Percentiles rank a stretch among this genome's conserved stretches.
These are phyloP conservation scores for Drepana arcuata DNA, from an alignment of 1,140 invertebrate genomes.

Conservation along the genomic window DNA sequence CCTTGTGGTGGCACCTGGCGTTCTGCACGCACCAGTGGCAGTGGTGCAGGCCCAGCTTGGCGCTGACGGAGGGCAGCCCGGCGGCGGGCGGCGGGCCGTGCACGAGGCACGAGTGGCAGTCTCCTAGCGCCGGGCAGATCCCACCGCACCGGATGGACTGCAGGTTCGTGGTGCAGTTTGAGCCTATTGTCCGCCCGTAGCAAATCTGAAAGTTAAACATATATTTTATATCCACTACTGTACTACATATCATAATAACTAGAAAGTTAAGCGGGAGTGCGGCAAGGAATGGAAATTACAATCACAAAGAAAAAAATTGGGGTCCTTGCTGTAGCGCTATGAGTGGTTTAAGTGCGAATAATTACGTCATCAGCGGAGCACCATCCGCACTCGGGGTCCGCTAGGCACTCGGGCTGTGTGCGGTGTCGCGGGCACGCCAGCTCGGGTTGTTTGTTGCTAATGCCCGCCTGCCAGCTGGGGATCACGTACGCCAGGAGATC, in stretches of 20 bases:
- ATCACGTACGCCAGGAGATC: constrained; percentile 84
- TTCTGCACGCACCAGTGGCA: constrained; percentile 96
- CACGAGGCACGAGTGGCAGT: constrained; percentile 91
- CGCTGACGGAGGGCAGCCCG: constrained; percentile 77
- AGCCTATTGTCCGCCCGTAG: constrained; percentile 86
- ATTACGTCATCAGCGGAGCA: constrained; percentile 84
- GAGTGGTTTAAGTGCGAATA: constrained; percentile 3
- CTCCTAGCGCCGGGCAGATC: constrained; percentile 87
- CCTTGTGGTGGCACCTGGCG: constrained; percentile 88
- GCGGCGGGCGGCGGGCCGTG: constrained; percentile 73
- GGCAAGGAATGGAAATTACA: too few relatives aligned
- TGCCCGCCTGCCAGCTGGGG: constrained; percentile 81
- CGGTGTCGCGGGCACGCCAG: constrained; percentile 81
- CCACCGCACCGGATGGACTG: constrained; percentile 90
- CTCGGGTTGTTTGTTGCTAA: constrained; percentile 79
- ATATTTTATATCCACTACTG: too few relatives aligned
- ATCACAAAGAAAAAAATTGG: too few relatives aligned
- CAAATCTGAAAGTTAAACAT: constrained; percentile 75
- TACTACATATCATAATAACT: too few relatives aligned
- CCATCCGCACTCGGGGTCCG: constrained; percentile 95
- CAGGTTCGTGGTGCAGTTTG: constrained; percentile 89
- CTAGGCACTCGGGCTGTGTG: constrained; percentile 83
- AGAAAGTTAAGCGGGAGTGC: too few relatives aligned
- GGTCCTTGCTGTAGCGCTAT: too few relatives aligned
- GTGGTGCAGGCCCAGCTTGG: constrained; percentile 81